Evolutionary conservation across 1,140 invertebrate species (phyloP), one percentile per base, ranked within the genome.

Genomic region (Drosophila triauraria): DNA sequence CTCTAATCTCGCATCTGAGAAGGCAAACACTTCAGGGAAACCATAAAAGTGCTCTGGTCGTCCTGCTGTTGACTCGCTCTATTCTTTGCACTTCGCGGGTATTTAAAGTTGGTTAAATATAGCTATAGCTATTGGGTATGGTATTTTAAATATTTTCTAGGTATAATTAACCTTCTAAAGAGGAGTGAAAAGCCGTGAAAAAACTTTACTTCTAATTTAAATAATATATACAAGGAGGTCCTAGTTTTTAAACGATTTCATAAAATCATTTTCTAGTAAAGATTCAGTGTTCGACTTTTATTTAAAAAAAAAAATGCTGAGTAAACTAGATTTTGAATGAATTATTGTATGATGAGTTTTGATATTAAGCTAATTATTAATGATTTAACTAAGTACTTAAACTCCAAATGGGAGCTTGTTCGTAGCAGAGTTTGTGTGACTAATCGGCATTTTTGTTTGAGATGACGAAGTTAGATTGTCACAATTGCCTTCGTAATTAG

Each of bases 21-120:
- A 13, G 46, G 40, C 61, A 63, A 75, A 63, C 53, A 44, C 58
- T 78, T 68, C 46, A 44, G 47, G 43, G 60, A 70, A 82, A 25
- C 68, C 80, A 83, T 83, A 75, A 79, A 78, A n/a, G 13, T 25
- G 4, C 13, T 23, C 13, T 23, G 7, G 30, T 44, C 12, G 64
- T 70, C 63, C 67, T 69, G 47, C 67, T 69, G 47, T 68, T 69
- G 40, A 53, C 63, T 35, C 43, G 30, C 62, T 44, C 9, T 13
- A 53, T 30, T 32, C 62, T 62, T 27, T 62, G 9, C 9, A 17
- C 23, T n/a, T n/a, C 15, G 20, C 32, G 25, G 6, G 13, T 30
- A 4, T 48, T 27, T 63, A 1, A 12, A 30, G 61, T 20, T 10
- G 9, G 10, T 59, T n/a, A 64, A 64, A 64, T 64, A 64, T 9